A percentile compares a stretch with the other conserved stretches of the same genome.
Evolutionary conservation across 2,888 invertebrate species (phyloP).

Genomic region (Drosophila emarginata): DNA sequence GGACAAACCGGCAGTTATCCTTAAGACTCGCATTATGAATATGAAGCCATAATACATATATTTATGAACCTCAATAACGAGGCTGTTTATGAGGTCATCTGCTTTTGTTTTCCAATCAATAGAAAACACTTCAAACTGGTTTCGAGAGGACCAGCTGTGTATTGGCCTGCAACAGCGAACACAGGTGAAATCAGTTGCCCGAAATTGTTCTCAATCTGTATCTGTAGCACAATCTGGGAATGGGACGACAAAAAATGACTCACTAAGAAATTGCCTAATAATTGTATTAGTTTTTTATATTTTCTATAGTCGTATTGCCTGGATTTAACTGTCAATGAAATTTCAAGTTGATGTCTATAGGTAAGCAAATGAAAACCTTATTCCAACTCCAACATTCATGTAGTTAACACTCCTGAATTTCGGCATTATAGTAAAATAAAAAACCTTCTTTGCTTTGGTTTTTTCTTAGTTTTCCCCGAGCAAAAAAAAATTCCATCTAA

Average conservation of each 20-base stretch:
- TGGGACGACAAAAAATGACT: not conserved
- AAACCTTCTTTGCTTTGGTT: not conserved
- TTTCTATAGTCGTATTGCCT: not conserved
- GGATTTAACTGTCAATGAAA: not conserved
- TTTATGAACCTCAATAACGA: conserved; percentile 77
- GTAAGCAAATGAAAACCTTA: conserved; percentile 20
- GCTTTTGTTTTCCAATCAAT: conserved; percentile 34
- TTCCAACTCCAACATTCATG: conserved; percentile 32
- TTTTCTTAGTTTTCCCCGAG: conserved; percentile 3
- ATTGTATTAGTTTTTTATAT: too few relatives aligned
- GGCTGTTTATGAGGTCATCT: conserved; percentile 73
- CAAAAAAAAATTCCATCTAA: conserved; percentile 6
- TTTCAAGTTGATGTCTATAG: not conserved
- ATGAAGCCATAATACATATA: conserved; percentile 60
- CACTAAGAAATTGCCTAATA: not conserved
- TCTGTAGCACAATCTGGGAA: not conserved
- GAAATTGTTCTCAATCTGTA: not conserved
- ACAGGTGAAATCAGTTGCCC: conserved; percentile 2
- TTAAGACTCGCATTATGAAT: conserved; percentile 62
- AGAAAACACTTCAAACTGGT: conserved; percentile 11
- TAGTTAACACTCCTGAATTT: conserved; percentile 22
- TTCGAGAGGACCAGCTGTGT: conserved; percentile 3
- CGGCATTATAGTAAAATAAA: conserved; percentile 17
- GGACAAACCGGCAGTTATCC: conserved; percentile 54
- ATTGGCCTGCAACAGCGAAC: not conserved